phyloP scores from a whole-genome alignment of 1,140 invertebrate species.

The Geopemphigus sp. region DNA sequence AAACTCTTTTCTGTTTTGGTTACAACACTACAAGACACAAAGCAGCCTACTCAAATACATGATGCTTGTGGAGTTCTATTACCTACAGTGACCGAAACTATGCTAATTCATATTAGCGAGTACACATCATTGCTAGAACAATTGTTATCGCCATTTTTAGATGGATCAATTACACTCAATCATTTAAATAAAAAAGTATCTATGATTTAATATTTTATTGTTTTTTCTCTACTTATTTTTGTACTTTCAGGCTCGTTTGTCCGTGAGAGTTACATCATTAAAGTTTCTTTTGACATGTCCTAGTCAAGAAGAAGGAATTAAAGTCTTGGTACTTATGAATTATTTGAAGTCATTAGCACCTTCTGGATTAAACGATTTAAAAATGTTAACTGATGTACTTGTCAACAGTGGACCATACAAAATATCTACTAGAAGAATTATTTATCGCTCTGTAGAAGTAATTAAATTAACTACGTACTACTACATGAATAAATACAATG shows the following conservation, averaged over 20 bases:
- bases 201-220: neutral
- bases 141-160: slow-evolving; percentile 55
- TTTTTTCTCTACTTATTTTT: neutral
- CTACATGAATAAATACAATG: neutral
- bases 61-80: slow-evolving; percentile 64
- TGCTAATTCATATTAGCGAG: slow-evolving; percentile 56
- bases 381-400: slow-evolving; percentile 47
- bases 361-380: slow-evolving; percentile 53
- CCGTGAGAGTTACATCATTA: slow-evolving; percentile 61
- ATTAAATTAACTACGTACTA: neutral
- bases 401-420: slow-evolving; percentile 37
- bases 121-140: slow-evolving; percentile 45
- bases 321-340: slow-evolving; percentile 53
- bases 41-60: slow-evolving; percentile 59
- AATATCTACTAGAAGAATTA: slow-evolving; percentile 45
- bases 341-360: slow-evolving; percentile 54
- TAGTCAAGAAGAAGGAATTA: slow-evolving; percentile 58
- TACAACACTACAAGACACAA: slow-evolving; percentile 53
- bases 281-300: slow-evolving; percentile 62
- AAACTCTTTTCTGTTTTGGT: slow-evolving; percentile 50
- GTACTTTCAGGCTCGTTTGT: slow-evolving; percentile 57
- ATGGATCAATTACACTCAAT: slow-evolving; percentile 34
- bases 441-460: slow-evolving; percentile 38
- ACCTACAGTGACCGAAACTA: slow-evolving; percentile 62
- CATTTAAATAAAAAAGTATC: slow-evolving; percentile 45